phyloP scores from a whole-genome alignment of 2,797 vertebrate genomes.

The Tragopan temminckii region DNA sequence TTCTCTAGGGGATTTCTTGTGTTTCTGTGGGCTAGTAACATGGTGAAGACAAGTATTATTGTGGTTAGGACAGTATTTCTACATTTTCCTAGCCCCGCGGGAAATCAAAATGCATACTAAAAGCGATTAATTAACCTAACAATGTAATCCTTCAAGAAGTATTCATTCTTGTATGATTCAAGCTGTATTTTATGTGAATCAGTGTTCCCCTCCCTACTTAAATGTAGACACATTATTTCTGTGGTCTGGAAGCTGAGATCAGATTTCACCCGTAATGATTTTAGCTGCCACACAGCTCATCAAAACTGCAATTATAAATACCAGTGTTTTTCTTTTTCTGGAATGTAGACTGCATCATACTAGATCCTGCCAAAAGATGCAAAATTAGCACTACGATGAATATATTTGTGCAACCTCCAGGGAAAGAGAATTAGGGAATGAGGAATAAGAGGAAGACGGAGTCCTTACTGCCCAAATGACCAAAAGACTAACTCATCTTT shows the following conservation, averaged over 20 bases:
- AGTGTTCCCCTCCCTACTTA: constrained; percentile 66
- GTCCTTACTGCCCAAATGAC: constrained; percentile 1
- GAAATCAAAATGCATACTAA: constrained; percentile 75
- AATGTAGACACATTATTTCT: constrained; percentile 69
- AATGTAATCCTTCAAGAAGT: constrained; percentile 51
- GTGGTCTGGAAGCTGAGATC: constrained; percentile 63
- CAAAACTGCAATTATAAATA: constrained; percentile 71
- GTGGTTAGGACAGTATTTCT: constrained; percentile 61
- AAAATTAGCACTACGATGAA: constrained; percentile 24
- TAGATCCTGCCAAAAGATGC: constrained; percentile 60
- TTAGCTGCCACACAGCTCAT: constrained; percentile 68
- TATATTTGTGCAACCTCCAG: constrained; percentile 35
- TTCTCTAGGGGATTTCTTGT: constrained; percentile 49
- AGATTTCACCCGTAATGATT: constrained; percentile 69
- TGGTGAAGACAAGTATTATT: constrained; percentile 53
- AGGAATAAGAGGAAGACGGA: constrained; percentile 14
- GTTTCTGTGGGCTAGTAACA: constrained; percentile 60
- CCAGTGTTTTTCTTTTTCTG: constrained; percentile 64
- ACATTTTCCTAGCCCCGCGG: constrained; percentile 62
- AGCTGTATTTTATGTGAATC: constrained; percentile 50
- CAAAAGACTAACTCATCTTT: constrained; percentile 29
- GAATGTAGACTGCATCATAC: constrained; percentile 55
- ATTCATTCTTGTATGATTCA: constrained; percentile 60
- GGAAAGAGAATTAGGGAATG: constrained; percentile 34
- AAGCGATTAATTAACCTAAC: constrained; percentile 40